These are phyloP conservation scores for Pseudoips prasinana DNA, from an alignment of 2,888 invertebrate species.

Conservation along the genomic window DNA sequence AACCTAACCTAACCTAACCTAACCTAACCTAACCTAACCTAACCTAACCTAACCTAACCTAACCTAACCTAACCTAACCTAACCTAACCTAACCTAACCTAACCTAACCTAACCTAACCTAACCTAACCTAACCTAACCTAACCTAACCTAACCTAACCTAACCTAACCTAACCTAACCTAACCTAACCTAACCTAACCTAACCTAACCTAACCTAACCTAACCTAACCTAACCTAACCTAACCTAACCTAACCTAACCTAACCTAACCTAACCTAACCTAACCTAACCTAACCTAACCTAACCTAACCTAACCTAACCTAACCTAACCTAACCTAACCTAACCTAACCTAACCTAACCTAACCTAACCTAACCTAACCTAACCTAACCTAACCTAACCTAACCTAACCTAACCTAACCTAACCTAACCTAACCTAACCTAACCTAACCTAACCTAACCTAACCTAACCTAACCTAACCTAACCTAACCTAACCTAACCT, in stretches of 20 bases:
- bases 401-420: conserved; percentile 13
- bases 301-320: conserved; percentile 18
- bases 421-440: conserved; percentile 20
- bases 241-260: conserved; percentile 13
- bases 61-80: conserved; percentile 21
- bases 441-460: conserved; percentile 17
- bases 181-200: conserved; percentile 12
- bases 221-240: conserved; percentile 18
- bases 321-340: conserved; percentile 20
- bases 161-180: conserved; percentile 17
- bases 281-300: conserved; percentile 12
- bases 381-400: conserved; percentile 11
- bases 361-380: conserved; percentile 19
- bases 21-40: conserved; percentile 23
- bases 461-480: conserved; percentile 13
- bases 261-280: conserved; percentile 14
- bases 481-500: conserved; percentile 14
- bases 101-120: conserved; percentile 20
- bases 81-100: conserved; percentile 19
- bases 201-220: conserved; percentile 19
- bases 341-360: conserved; percentile 19
- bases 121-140: conserved; percentile 21
- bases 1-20: conserved; percentile 22
- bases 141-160: conserved; percentile 21
- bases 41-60: conserved; percentile 23